phyloP scores from a whole-genome alignment of 1,140 invertebrate genomes.

The Neodiprion pinetum region DNA sequence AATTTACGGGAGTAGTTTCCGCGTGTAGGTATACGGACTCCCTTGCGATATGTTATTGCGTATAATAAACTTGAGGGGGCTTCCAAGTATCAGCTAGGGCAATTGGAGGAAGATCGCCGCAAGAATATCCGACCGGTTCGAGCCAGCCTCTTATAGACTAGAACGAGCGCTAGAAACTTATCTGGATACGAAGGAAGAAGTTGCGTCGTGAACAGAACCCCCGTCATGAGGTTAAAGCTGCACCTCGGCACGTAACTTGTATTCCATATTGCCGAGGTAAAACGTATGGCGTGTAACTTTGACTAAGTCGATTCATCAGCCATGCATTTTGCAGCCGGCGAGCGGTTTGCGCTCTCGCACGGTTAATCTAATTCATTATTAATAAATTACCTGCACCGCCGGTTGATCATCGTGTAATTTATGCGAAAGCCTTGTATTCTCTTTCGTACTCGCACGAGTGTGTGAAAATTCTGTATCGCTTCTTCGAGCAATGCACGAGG shows the following conservation, averaged over 20 bases:
- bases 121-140: neutral
- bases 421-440: neutral
- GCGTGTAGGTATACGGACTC: neutral
- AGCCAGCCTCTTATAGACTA: no score
- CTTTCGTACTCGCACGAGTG: neutral
- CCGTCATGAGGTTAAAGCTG: neutral
- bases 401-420: neutral
- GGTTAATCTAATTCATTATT: slow-evolving; percentile 1
- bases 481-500: neutral
- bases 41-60: slow-evolving; percentile 1
- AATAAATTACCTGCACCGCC: neutral
- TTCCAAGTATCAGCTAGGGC: neutral
- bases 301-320: no score
- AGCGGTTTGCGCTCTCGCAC: neutral
- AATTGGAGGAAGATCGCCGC: neutral
- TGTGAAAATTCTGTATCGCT: neutral
- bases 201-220: neutral
- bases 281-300: no score
- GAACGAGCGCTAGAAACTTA: neutral
- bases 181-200: neutral
- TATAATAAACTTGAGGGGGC: neutral
- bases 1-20: neutral
- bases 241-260: no score
- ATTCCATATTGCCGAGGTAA: no score
- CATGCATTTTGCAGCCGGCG: neutral